phyloP scores from a whole-genome alignment of 2,888 invertebrate genomes.

The Gymnocheta viridis region DNA sequence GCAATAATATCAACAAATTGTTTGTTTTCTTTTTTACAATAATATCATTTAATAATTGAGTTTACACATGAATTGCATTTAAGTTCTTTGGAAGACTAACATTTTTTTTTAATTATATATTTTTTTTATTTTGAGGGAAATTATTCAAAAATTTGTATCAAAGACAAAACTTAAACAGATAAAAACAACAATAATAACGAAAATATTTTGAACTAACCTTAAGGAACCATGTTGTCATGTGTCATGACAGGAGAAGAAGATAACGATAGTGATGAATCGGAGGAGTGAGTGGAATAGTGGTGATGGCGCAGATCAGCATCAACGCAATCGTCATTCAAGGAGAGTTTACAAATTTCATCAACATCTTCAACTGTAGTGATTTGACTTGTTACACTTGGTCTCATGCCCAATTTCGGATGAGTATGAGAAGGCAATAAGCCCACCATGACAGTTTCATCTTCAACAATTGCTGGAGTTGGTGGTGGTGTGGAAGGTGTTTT shows the following conservation, averaged over 20 bases:
- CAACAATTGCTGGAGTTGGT: not conserved
- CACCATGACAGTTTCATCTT: constrained; percentile 9
- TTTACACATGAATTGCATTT: constrained; percentile 26
- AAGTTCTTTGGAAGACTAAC: constrained; percentile 63
- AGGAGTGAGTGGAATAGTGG: constrained; percentile 49
- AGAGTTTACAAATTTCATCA: constrained; percentile 71
- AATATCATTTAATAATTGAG: constrained; percentile 13
- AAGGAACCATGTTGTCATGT: constrained; percentile 51
- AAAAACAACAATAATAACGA: not conserved
- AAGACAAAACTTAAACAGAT: not conserved
- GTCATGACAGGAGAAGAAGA: constrained; percentile 37
- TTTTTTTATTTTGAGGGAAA: not conserved
- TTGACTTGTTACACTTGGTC: constrained; percentile 76
- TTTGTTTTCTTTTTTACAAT: not conserved
- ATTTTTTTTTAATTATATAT: constrained; percentile 1
- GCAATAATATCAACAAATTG: not conserved
- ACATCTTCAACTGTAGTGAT: constrained; percentile 77
- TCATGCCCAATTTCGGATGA: constrained; percentile 74
- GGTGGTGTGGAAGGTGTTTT: constrained; percentile 57
- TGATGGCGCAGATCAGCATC: constrained; percentile 45
- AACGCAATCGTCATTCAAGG: constrained; percentile 50
- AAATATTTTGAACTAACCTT: constrained; percentile 56
- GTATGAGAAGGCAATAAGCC: constrained; percentile 51
- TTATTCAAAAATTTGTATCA: constrained; percentile 2
- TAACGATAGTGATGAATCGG: constrained; percentile 56